These are phyloP conservation scores for Hecatera dysodea DNA, from an alignment of 2,888 invertebrate genomes.

Conservation along the genomic window DNA sequence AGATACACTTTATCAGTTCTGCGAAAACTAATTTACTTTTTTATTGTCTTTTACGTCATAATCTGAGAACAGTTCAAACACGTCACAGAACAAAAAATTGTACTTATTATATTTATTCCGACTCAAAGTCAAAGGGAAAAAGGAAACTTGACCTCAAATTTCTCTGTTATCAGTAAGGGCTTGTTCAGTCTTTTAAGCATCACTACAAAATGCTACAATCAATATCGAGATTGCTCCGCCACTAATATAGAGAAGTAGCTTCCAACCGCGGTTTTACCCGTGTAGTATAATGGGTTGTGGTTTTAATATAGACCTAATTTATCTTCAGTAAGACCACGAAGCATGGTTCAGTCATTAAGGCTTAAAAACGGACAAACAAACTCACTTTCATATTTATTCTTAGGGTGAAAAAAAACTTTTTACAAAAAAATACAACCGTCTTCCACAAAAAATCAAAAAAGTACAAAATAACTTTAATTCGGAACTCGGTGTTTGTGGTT, in stretches of 20 bases:
- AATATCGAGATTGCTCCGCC: constrained; percentile 14
- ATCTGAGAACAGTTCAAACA: background rate
- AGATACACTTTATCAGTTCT: background rate
- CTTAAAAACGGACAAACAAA: constrained; percentile 12
- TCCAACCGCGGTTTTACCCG: no score
- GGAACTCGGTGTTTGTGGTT: no score
- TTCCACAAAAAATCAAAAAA: no score
- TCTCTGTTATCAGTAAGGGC: constrained; percentile 4
- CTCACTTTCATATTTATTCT: constrained; percentile 3
- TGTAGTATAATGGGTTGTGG: background rate
- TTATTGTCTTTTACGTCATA: background rate
- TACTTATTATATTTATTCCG: constrained; percentile 1
- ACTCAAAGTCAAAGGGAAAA: constrained; percentile 3
- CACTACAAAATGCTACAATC: constrained; percentile 13
- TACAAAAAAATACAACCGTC: no score
- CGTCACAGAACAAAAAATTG: no score
- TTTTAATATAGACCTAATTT: background rate
- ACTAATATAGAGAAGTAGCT: constrained; percentile 6
- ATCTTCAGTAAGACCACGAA: background rate
- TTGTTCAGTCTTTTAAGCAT: constrained; percentile 20
- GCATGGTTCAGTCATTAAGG: background rate
- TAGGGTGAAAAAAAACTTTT: no score
- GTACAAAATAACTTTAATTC: no score
- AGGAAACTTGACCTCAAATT: constrained; percentile 22
- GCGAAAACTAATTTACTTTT: background rate